These are phyloP conservation scores for Alectoris magna DNA, from an alignment of 2,797 vertebrate species.

Conservation along the genomic window DNA sequence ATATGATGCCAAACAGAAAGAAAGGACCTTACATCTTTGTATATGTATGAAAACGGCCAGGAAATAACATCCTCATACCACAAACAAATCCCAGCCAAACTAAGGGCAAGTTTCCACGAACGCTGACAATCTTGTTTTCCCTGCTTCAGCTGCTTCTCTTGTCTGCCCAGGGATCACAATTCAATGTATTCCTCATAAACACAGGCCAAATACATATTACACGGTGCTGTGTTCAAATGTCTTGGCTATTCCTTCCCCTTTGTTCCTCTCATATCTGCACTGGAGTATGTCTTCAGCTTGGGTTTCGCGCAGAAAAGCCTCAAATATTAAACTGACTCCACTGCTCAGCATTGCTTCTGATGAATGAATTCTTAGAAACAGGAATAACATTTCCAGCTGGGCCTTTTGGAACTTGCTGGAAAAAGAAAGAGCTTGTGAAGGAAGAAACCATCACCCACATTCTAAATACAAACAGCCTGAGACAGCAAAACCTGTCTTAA, in stretches of 20 bases:
- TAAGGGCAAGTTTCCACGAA: conserved; percentile 39
- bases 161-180: conserved; percentile 8
- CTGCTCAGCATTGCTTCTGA: conserved; percentile 26
- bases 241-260: conserved; percentile 37
- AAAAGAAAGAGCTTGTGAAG: conserved; percentile 43
- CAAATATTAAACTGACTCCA: conserved; percentile 23
- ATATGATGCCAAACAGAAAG: conserved; percentile 52
- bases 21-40: conserved; percentile 34
- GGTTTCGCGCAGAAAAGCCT: conserved; percentile 18
- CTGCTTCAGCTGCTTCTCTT: conserved; percentile 7
- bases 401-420: conserved; percentile 27
- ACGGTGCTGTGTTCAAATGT: background rate
- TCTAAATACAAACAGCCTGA: conserved; percentile 11
- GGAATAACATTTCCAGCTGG: conserved; percentile 24
- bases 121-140: background rate
- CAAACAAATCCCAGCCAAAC: conserved; percentile 2
- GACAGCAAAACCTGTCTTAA: conserved; percentile 12
- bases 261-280: conserved; percentile 9
- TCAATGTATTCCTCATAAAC: conserved; percentile 11
- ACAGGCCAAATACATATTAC: conserved; percentile 4
- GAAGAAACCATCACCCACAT: conserved; percentile 28
- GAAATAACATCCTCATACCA: background rate
- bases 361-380: conserved; percentile 44
- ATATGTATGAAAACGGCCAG: background rate
- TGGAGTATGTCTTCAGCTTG: background rate